A percentile compares a stretch with the other conserved stretches of the same genome.
phyloP scores from a whole-genome alignment of 1,140 invertebrate genomes.

The Trichogramma pretiosum region DNA sequence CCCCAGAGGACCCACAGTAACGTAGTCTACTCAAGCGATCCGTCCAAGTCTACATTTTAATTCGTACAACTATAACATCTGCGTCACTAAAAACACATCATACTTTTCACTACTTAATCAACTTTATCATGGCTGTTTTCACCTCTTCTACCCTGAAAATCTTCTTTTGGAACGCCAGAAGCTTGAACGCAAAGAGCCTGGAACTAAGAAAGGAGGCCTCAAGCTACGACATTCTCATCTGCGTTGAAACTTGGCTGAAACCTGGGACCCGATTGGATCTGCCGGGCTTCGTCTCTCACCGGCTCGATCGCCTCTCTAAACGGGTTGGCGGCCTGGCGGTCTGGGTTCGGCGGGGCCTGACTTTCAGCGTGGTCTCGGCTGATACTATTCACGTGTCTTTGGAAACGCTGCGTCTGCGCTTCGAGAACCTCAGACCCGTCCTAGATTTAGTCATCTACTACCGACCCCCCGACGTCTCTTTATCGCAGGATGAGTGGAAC shows the following conservation, averaged over 20 bases:
- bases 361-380: not conserved
- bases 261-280: not conserved
- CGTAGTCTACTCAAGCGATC: too few relatives aligned
- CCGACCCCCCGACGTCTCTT: not conserved
- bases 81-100: too few relatives aligned
- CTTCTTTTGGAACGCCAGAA: conserved; percentile 1
- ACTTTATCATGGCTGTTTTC: too few relatives aligned
- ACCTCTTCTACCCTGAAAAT: not conserved
- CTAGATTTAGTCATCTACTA: not conserved
- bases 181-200: too few relatives aligned
- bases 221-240: conserved; percentile 6
- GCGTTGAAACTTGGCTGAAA: not conserved
- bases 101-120: too few relatives aligned
- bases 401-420: not conserved
- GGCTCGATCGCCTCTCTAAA: too few relatives aligned
- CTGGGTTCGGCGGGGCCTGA: too few relatives aligned
- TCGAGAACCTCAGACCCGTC: not conserved
- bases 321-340: too few relatives aligned
- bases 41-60: too few relatives aligned
- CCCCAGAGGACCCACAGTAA: too few relatives aligned
- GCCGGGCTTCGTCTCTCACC: too few relatives aligned
- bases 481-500: not conserved
- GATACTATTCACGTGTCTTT: not conserved
- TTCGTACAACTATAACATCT: too few relatives aligned
- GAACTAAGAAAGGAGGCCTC: not conserved